Evolutionary conservation across 2,113 vertebrate genomes (phyloP).

Genomic region (Brachyhypopomus gauderio): DNA sequence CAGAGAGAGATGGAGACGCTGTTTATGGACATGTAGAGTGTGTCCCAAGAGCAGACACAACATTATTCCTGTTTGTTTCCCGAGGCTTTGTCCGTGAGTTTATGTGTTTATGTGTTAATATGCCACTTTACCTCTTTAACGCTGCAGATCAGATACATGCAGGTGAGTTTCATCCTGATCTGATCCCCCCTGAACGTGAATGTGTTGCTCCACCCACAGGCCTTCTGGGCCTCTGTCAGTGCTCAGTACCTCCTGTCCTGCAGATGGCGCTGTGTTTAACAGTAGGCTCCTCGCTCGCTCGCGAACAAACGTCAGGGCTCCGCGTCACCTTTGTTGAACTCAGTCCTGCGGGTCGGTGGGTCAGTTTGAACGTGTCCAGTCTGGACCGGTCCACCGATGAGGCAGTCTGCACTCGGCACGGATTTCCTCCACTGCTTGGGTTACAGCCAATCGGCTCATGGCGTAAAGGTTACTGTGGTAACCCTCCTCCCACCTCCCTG

Average conservation of each 20-base stretch:
- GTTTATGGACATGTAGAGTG: conserved; percentile 9
- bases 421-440: neutral
- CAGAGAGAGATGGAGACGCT: neutral
- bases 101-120: conserved; percentile 58
- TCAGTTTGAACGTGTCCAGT: neutral
- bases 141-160: conserved; percentile 97
- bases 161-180: conserved; percentile 79
- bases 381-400: too few species aligned
- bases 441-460: neutral
- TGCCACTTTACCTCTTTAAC: conserved; percentile 72
- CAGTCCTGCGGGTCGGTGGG: neutral
- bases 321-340: neutral
- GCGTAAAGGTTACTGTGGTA: neutral
- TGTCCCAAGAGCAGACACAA: conserved; percentile 4
- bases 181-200: conserved; percentile 52
- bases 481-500: too few species aligned
- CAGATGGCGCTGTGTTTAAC: neutral
- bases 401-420: too few species aligned
- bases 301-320: neutral
- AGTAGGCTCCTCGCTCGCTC: neutral
- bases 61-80: conserved; percentile 45
- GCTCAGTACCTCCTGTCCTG: conserved; percentile 27
- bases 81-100: conserved; percentile 35
- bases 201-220: conserved; percentile 39
- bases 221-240: conserved; percentile 35